Evolutionary conservation across 2,113 vertebrate genomes (phyloP).

Genomic region (Emydura subglobosa): DNA sequence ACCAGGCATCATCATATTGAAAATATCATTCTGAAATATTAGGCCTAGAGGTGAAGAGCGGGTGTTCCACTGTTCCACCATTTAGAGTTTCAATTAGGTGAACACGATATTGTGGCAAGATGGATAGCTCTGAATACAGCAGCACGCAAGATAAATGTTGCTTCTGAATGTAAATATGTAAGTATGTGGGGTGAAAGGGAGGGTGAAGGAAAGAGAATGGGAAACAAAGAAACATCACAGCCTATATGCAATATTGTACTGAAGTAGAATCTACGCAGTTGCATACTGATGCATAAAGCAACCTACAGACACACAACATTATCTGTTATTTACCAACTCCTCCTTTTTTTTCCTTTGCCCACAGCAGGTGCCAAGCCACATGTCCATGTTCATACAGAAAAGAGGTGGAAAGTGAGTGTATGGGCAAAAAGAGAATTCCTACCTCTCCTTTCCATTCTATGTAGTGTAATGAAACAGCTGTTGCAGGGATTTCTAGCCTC

Average conservation of each 20-base stretch:
- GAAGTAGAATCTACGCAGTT: background rate
- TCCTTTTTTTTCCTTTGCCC: background rate
- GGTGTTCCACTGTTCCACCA: background rate
- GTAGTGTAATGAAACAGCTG: background rate
- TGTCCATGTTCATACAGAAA: background rate
- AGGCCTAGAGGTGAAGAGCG: background rate
- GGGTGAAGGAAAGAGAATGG: background rate
- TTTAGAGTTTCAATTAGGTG: background rate
- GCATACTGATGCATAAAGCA: rapidly evolving
- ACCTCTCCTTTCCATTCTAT: background rate
- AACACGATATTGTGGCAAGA: background rate
- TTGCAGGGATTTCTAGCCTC: background rate
- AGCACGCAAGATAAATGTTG: constrained; percentile 49
- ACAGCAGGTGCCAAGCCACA: background rate
- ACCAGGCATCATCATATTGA: rapidly evolving
- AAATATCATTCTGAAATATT: background rate
- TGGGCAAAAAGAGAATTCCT: background rate
- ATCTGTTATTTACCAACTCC: background rate
- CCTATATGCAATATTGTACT: background rate
- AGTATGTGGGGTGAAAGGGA: background rate
- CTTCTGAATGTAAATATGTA: constrained; percentile 24
- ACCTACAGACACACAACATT: background rate
- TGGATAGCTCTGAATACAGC: constrained; percentile 47
- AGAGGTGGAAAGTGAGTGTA: rapidly evolving
- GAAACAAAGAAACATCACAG: constrained; percentile 17